These are phyloP conservation scores for Hippocampus kuda DNA, from an alignment of 2,797 vertebrate genomes.

Conservation along the genomic window DNA sequence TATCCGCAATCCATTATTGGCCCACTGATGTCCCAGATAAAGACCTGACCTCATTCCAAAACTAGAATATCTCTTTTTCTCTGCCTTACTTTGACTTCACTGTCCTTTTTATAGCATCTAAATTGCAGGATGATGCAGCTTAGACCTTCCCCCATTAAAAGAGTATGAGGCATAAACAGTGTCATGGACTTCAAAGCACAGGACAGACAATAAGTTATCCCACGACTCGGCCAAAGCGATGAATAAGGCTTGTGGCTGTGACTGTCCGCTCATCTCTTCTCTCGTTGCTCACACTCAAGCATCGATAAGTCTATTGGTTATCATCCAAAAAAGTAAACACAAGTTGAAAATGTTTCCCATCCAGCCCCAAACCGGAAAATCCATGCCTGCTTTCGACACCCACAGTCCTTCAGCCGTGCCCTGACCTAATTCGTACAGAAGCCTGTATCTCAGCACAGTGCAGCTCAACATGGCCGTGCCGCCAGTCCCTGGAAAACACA, in stretches of 20 bases:
- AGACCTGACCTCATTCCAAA: neutral
- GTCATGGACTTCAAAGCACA: neutral
- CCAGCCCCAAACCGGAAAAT: slow-evolving; percentile 31
- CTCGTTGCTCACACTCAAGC: neutral
- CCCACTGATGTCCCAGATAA: neutral
- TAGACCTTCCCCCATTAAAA: neutral
- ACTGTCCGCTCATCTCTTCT: slow-evolving; percentile 8
- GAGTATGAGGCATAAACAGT: slow-evolving; percentile 1
- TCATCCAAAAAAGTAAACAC: neutral
- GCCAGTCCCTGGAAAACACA: slow-evolving; percentile 45
- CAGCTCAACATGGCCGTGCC: slow-evolving; percentile 51
- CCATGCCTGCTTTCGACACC: slow-evolving; percentile 40
- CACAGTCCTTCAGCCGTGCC: slow-evolving; percentile 47
- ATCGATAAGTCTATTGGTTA: neutral
- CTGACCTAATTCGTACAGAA: slow-evolving; percentile 61
- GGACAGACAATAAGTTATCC: neutral
- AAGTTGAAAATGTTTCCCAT: slow-evolving; percentile 21
- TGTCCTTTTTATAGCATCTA: neutral
- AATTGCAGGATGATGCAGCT: neutral
- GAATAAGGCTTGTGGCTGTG: slow-evolving; percentile 10
- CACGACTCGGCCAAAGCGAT: slow-evolving; percentile 17
- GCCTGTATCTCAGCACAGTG: slow-evolving; percentile 43
- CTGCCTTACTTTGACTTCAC: neutral
- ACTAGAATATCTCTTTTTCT: neutral
- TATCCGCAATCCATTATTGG: slow-evolving; percentile 3